Evolutionary conservation across 2,888 invertebrate species (phyloP).

Genomic region (Lymantria dispar): DNA sequence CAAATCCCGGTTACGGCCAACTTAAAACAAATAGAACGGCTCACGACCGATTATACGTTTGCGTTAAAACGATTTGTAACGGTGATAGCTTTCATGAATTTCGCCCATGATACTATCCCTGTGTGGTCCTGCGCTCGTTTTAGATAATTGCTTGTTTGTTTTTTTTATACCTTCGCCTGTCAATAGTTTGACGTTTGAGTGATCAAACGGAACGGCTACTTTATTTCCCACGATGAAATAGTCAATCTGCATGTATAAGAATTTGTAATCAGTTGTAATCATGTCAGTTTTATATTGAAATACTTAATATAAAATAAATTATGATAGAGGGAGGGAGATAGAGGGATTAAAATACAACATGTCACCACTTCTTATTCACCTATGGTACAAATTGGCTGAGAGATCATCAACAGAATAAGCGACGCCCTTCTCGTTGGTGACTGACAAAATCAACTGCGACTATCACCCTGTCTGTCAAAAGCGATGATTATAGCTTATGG

Average conservation of each 20-base stretch:
- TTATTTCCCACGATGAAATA: constrained; percentile 37
- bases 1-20: constrained; percentile 75
- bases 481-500: too few species aligned
- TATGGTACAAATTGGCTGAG: too few species aligned
- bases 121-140: constrained; percentile 67
- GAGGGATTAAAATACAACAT: too few species aligned
- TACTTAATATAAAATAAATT: too few species aligned
- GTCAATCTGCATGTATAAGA: constrained; percentile 13
- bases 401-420: too few species aligned
- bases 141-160: constrained; percentile 51
- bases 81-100: constrained; percentile 75
- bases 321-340: too few species aligned
- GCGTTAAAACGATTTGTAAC: constrained; percentile 78
- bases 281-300: too few species aligned
- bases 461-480: too few species aligned
- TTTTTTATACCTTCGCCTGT: constrained; percentile 49
- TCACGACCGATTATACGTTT: constrained; percentile 76
- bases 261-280: constrained; percentile 14
- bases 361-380: too few species aligned
- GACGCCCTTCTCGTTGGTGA: too few species aligned
- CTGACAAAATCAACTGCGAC: too few species aligned
- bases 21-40: constrained; percentile 81
- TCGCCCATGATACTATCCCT: constrained; percentile 61
- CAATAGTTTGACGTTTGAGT: constrained; percentile 57
- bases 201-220: constrained; percentile 49